Base-by-base conservation (phyloP, 1,140 invertebrate species). In the Nixonia krombeini region DNA sequence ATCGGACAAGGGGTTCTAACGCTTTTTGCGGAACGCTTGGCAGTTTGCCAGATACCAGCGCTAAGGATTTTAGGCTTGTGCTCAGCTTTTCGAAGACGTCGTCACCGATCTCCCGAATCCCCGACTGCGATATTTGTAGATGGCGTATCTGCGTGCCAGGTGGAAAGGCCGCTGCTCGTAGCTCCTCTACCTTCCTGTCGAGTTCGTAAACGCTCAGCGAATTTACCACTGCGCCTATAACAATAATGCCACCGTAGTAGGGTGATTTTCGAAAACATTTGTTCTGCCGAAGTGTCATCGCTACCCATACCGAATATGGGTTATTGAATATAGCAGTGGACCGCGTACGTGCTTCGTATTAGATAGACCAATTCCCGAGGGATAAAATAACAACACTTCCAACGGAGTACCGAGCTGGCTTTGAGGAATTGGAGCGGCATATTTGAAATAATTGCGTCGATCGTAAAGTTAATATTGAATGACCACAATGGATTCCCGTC, bases 121-220 rank as follows among this genome's bases (percentile, higher is more conserved):
- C 90, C 35, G 93, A 93, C 78, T 94, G 93, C 1, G 94, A 94
- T 72, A 93, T 91, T 81, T 93, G 92, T 47, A 95, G 86, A 81
- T 94, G 91, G 42, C 90, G 88, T 72, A 95, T 92, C 59, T 90
- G 89, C 31, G 91, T 87, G 61, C 90, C 89, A 8, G 76, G 65
- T 3, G 92, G 91, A 76, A 96, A 94, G 28, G 93, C 83, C 40
- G 90, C 88, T 31, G 89, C 84, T 33, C 89, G 89, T 33, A 96
- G 86, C 53, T 89, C 88, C 8, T 89, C 91, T 17, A 94, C 88
- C 35, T 88, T 88, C 61, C 89, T 89, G 82, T 96, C 93, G 56
- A 95, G 85, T 77, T 95, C 93, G 83, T 95, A 96, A 63, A 96
- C 90, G 67, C 91, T 94, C 67, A 96, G 86, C 17, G 93, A 95